phyloP scores from a whole-genome alignment of 2,888 invertebrate genomes.

The Ernsta delagoae region DNA sequence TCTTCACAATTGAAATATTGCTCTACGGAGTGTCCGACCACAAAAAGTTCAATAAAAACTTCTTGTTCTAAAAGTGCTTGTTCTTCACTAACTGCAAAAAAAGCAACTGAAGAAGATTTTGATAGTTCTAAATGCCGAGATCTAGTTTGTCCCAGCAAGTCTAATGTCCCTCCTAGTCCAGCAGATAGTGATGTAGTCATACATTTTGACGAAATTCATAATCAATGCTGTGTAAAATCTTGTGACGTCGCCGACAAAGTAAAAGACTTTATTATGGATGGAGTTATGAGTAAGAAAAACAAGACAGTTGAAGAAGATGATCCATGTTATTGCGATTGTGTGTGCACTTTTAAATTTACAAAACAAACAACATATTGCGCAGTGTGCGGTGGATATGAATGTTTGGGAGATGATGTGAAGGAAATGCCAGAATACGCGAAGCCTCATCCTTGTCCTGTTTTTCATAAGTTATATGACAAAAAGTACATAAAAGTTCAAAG shows the following conservation, averaged over 20 bases:
- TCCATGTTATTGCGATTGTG: slow-evolving; percentile 74
- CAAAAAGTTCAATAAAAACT: slow-evolving; percentile 51
- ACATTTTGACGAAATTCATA: slow-evolving; percentile 62
- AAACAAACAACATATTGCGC: slow-evolving; percentile 74
- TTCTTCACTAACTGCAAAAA: slow-evolving; percentile 43
- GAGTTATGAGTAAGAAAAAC: slow-evolving; percentile 50
- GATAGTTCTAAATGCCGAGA: slow-evolving; percentile 49
- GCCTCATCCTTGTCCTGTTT: slow-evolving; percentile 77
- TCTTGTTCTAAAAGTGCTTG: slow-evolving; percentile 65
- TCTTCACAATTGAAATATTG: slow-evolving; percentile 59
- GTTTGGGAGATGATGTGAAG: slow-evolving; percentile 67
- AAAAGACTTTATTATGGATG: slow-evolving; percentile 69
- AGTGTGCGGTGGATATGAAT: slow-evolving; percentile 76
- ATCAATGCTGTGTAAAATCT: slow-evolving; percentile 68
- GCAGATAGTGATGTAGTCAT: slow-evolving; percentile 70
- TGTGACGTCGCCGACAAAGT: slow-evolving; percentile 70
- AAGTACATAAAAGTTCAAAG: slow-evolving; percentile 59
- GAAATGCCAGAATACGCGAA: slow-evolving; percentile 62
- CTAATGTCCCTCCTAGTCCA: slow-evolving; percentile 59
- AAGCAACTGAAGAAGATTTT: slow-evolving; percentile 37
- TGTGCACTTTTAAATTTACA: slow-evolving; percentile 68
- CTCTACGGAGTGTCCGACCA: slow-evolving; percentile 60
- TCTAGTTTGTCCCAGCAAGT: slow-evolving; percentile 53
- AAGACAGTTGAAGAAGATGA: slow-evolving; percentile 51
- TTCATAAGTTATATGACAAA: slow-evolving; percentile 74